These are phyloP conservation scores for Apotomis capreana DNA, from an alignment of 2,888 invertebrate species.

Conservation along the genomic window DNA sequence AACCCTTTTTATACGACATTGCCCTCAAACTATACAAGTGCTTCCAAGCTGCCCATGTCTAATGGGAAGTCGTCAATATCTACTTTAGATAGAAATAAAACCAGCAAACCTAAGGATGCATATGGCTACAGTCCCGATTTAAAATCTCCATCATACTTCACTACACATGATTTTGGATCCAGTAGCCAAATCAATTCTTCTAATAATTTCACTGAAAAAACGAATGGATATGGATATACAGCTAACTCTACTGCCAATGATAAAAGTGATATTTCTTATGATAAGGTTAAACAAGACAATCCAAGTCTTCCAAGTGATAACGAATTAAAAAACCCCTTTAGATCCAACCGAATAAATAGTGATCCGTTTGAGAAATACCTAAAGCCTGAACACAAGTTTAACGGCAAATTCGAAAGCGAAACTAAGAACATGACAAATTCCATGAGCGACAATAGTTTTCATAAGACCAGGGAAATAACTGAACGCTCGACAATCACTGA, in stretches of 20 bases:
- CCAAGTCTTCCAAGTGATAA: conserved; percentile 58
- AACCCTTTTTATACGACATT: conserved; percentile 80
- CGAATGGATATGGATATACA: conserved; percentile 56
- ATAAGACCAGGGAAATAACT: conserved; percentile 66
- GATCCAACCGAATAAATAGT: conserved; percentile 62
- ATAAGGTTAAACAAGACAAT: conserved; percentile 54
- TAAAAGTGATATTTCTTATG: conserved; percentile 54
- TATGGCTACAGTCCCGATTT: conserved; percentile 59
- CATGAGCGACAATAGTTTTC: conserved; percentile 69
- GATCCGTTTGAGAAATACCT: conserved; percentile 73
- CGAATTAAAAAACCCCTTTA: conserved; percentile 67
- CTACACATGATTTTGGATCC: conserved; percentile 58
- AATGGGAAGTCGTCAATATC: conserved; percentile 66
- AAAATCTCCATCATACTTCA: conserved; percentile 65
- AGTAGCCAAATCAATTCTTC: conserved; percentile 61
- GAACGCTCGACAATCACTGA: conserved; percentile 73
- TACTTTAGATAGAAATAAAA: conserved; percentile 67
- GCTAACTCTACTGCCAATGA: conserved; percentile 51
- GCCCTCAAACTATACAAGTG: conserved; percentile 71
- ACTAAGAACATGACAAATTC: conserved; percentile 63
- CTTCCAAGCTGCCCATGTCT: conserved; percentile 76
- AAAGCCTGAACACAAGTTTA: conserved; percentile 57
- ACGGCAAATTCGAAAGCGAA: conserved; percentile 58
- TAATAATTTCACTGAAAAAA: conserved; percentile 53
- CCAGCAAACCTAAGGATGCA: conserved; percentile 62